Evolutionary conservation across 2,113 vertebrate genomes (phyloP).

Genomic region (Antechinus stuartii): DNA sequence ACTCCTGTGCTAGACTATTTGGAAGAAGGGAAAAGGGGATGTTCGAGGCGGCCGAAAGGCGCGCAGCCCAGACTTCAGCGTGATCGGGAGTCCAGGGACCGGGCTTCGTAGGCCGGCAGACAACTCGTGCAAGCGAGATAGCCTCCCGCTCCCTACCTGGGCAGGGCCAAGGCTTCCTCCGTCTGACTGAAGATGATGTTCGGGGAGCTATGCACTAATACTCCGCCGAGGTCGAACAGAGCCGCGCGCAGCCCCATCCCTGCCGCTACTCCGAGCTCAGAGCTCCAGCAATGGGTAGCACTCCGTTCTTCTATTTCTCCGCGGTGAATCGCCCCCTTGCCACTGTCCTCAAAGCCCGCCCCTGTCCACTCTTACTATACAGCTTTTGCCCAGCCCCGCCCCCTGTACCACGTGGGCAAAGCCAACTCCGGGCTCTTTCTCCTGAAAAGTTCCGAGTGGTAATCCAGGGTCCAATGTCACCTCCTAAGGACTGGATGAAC

Average conservation of each 20-base stretch:
- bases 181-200: slow-evolving; percentile 30
- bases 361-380: not conserved
- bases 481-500: not conserved
- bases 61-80: not conserved
- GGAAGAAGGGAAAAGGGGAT: not conserved
- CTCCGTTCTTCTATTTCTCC: too few relatives aligned
- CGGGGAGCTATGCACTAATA: slow-evolving; percentile 72
- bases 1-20: not conserved
- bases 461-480: not conserved
- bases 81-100: not conserved
- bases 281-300: too few relatives aligned
- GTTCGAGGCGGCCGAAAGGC: not conserved
- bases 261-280: rapidly evolving
- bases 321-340: too few relatives aligned
- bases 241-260: slow-evolving; percentile 74
- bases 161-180: slow-evolving; percentile 74
- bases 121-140: not conserved
- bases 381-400: not conserved
- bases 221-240: slow-evolving; percentile 82
- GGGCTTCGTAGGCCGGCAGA: not conserved
- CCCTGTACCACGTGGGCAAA: not conserved
- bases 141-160: slow-evolving; percentile 73
- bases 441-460: not conserved
- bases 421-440: not conserved
- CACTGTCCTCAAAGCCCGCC: not conserved